Percentiles rank a stretch among this genome's conserved stretches.
These are phyloP conservation scores for Ciona savignyi DNA, from an alignment of 23 tunicate species.

Conservation along the genomic window DNA sequence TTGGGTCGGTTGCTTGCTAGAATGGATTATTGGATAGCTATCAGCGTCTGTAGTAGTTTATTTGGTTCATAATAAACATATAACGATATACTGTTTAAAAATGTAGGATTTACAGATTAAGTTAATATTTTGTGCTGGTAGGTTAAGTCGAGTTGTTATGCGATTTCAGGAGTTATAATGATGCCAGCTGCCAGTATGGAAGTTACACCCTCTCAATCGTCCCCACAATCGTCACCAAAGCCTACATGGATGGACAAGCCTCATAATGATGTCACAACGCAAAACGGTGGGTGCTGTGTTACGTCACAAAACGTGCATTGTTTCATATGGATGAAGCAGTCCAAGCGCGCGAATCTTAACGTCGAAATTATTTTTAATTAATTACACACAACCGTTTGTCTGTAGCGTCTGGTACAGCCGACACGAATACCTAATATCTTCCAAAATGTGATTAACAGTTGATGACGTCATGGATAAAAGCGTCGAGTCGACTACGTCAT, in stretches of 20 bases:
- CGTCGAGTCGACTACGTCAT: not conserved
- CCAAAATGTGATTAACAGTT: not conserved
- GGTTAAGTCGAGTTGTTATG: constrained; percentile 1
- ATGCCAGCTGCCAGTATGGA: constrained; percentile 2
- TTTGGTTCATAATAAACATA: no score
- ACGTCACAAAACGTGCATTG: not conserved
- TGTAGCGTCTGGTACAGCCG: no score
- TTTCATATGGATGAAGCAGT: not conserved
- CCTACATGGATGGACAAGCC: not conserved
- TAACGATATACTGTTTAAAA: no score
- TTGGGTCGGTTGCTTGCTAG: no score
- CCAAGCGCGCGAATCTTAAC: not conserved
- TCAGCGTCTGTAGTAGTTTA: no score
- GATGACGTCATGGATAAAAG: not conserved
- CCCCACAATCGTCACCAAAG: not conserved
- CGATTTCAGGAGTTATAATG: not conserved
- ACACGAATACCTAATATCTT: no score
- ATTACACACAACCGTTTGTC: no score
- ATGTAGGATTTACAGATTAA: no score
- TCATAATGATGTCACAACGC: not conserved
- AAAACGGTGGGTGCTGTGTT: not conserved
- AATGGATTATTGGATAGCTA: no score
- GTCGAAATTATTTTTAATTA: not conserved
- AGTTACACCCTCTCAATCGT: not conserved
- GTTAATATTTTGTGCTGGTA: no score